Evolutionary conservation across 2,888 invertebrate species (phyloP), one percentile per base, ranked within the genome.

Genomic region (Plagodis pulveraria): DNA sequence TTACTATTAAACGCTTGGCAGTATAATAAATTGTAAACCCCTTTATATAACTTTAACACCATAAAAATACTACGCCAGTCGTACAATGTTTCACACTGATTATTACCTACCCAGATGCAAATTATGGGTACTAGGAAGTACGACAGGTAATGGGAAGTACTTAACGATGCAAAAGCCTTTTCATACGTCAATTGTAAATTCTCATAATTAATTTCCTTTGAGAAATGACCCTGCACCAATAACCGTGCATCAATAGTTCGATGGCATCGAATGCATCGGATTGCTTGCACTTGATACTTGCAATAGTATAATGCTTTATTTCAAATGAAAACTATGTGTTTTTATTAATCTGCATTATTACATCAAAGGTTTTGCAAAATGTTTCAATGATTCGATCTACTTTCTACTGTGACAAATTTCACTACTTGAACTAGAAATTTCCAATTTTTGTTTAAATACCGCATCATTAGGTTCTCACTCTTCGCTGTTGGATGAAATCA

Each of bases 161-260:
- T 33, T 46, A 34, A 54, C 50, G 48, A 40, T 47, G 47, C 50
- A 57, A 56, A 38, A 34, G 43, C 43, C 46, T 47, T 61, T 64
- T 54, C 49, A 57, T 57, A 44, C 32, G 62, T 58, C 45, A 49
- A 56, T 54, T 62, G 60, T 51, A 65, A 55, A 47, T 53, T 65
- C 58, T 42, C 61, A 65, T 65, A 65, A 63, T 67, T 57, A 62
- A 58, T 64, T 65, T 52, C 50, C 57, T 50, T 45, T 59, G 56
- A 56, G 62, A 63, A 62, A 63, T 62, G 56, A 63, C 62, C 61
- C 43, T 48, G 58, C 55, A 38, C 56, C 50, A 43, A 47, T 63
- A 52, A 58, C 51, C 54, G 56, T 56, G 55, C 57, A 63, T 62
- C 63, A 63, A 67, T 59, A 62, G 58, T 55, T 58, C 63, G 57